Conservation (phyloP, 2,113 vertebrate species). For the Burhinus bistriatus region DNA sequence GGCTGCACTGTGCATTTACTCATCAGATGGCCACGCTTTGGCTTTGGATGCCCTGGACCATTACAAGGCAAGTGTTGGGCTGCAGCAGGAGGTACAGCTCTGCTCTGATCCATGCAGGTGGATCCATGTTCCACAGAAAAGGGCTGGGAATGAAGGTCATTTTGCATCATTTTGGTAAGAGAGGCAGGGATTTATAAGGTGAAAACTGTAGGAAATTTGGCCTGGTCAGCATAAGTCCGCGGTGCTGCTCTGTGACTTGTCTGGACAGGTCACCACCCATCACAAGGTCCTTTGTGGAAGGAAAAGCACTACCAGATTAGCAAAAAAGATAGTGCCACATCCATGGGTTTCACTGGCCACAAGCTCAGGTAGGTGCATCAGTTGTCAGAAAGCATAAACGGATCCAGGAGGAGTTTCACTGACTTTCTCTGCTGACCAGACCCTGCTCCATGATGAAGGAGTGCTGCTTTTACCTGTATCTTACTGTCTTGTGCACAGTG, state of each 20-base stretch:
- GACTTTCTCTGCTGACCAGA: background rate
- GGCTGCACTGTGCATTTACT: slow-evolving; percentile 94
- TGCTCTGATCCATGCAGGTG: background rate
- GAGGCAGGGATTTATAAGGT: background rate
- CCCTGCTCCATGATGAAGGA: background rate
- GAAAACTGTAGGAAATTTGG: background rate
- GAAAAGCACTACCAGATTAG: background rate
- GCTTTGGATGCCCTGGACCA: slow-evolving; percentile 93
- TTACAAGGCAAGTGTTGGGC: slow-evolving; percentile 85
- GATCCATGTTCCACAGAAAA: background rate
- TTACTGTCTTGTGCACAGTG: background rate
- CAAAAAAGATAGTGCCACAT: background rate
- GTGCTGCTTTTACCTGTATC: background rate
- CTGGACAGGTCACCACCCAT: background rate
- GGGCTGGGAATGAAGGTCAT: background rate
- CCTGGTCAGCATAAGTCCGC: background rate
- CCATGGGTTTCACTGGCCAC: background rate
- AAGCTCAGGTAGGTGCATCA: background rate
- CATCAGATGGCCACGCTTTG: slow-evolving; percentile 84
- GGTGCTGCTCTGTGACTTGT: background rate
- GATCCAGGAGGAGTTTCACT: background rate
- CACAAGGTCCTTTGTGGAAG: background rate
- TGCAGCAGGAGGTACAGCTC: background rate
- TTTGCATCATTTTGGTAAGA: background rate
- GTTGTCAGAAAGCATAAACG: background rate